Evolutionary conservation across 1,140 invertebrate species (phyloP), one percentile per base, ranked within the genome.

Genomic region (Bombyx mandarina): DNA sequence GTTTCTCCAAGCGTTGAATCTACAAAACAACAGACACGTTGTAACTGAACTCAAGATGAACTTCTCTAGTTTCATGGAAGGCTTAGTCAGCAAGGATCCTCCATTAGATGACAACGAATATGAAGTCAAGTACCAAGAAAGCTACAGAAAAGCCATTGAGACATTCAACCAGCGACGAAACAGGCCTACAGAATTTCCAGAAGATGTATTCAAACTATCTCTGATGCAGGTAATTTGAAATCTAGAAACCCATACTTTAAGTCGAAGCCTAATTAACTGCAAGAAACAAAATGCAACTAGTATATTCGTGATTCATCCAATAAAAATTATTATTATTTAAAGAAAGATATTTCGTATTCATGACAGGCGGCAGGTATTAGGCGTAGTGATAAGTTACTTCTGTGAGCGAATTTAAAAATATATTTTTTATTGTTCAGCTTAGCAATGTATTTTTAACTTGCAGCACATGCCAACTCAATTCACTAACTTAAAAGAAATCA

Each of bases 11-110:
- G 44, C 2, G 18, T 26, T 18, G 6, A 54, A 54, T 44, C 43
- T 45, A 22, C 43, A 45, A 46, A 43, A 54, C 35, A 54, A 46
- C 26, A 45, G 43, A 54, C 9, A 45, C 43, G 8, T 54, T 8
- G 53, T 45, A n/a, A 3, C 43, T 18, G 43, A 22, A 18, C 22
- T 54, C 10, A 53, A 22, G 43, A 8, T 43, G 43, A n/a, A n/a
- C 12, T 53, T 43, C 43, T n/a, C n/a, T 7, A 44, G 9, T n/a
- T 5, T 6, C 18, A 44, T 53, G 52, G 43, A 43, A n/a, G 12
- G 43, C 18, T 18, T 53, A 43, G 12, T 8, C 35, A 43, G 35
- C 7, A 43, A 44, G n/a, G 52, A 53, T 2, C 52, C 52, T 8
- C 52, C 52, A 8, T 43, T 53, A n/a, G 42, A 44, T 43, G 35